phyloP scores from a whole-genome alignment of 1,140 invertebrate genomes.

The Danaus plexippus region DNA sequence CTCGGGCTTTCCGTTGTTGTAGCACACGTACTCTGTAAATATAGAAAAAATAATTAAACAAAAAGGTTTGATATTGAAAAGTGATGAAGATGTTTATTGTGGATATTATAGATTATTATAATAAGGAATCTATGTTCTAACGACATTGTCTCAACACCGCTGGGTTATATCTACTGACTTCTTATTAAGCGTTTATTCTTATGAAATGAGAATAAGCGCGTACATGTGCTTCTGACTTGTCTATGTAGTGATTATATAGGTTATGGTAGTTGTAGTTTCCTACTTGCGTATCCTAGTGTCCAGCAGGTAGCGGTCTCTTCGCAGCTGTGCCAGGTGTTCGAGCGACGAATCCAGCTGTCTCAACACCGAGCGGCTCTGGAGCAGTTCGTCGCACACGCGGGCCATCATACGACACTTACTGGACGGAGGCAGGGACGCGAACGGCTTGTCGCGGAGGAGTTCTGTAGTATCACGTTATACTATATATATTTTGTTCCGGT shows the following conservation, averaged over 20 bases:
- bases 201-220: background rate
- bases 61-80: background rate
- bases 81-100: no score
- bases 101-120: no score
- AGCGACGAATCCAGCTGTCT: constrained; percentile 84
- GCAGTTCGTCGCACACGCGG: constrained; percentile 93
- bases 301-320: constrained; percentile 85
- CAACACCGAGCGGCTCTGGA: constrained; percentile 92
- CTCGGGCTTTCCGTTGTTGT: constrained; percentile 81
- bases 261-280: constrained; percentile 39
- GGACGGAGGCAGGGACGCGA: constrained; percentile 87
- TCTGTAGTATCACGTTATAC: constrained; percentile 65
- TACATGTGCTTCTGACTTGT: background rate
- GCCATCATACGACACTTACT: constrained; percentile 90
- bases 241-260: no score
- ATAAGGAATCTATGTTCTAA: no score
- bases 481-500: no score
- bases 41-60: no score
- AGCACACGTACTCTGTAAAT: constrained; percentile 78
- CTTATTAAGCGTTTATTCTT: background rate
- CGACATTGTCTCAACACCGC: no score
- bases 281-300: constrained; percentile 92
- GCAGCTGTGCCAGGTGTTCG: constrained; percentile 81
- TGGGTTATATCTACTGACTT: no score
- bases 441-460: constrained; percentile 84